phyloP scores from a whole-genome alignment of 2,113 vertebrate genomes.

The Erythrocercus mccallii region DNA sequence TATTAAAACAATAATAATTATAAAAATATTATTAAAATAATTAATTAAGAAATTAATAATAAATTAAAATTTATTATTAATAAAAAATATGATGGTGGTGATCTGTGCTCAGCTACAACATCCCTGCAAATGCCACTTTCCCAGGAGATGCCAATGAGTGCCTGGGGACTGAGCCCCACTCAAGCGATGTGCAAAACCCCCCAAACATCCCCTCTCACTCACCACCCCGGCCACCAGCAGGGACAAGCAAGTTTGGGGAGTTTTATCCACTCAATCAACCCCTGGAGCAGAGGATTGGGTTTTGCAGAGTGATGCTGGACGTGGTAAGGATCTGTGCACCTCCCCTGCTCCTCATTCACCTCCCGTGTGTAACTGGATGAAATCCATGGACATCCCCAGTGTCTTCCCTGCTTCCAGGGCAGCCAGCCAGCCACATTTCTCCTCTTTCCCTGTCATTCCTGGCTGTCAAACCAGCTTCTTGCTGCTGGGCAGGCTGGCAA shows the following conservation, averaged over 20 bases:
- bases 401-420: background rate
- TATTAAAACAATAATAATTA: too few species aligned
- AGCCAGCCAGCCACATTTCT: background rate
- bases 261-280: background rate
- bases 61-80: too few species aligned
- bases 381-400: background rate
- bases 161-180: background rate
- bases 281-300: background rate
- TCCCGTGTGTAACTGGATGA: accelerated
- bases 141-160: background rate
- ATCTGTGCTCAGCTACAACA: background rate
- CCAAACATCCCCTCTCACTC: background rate
- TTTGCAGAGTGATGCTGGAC: background rate
- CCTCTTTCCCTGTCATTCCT: background rate
- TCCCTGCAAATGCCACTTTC: background rate
- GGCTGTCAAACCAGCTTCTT: background rate
- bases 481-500: conserved; percentile 18
- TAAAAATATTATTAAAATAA: too few species aligned
- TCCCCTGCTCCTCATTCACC: accelerated
- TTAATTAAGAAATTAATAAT: too few species aligned
- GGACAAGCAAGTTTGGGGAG: background rate
- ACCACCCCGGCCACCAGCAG: accelerated
- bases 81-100: too few species aligned
- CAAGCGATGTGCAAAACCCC: background rate
- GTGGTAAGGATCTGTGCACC: background rate